A percentile compares a stretch with the other conserved stretches of the same genome.
phyloP scores from a whole-genome alignment of 2,888 invertebrate genomes.

The Listrodromus nycthemerus region DNA sequence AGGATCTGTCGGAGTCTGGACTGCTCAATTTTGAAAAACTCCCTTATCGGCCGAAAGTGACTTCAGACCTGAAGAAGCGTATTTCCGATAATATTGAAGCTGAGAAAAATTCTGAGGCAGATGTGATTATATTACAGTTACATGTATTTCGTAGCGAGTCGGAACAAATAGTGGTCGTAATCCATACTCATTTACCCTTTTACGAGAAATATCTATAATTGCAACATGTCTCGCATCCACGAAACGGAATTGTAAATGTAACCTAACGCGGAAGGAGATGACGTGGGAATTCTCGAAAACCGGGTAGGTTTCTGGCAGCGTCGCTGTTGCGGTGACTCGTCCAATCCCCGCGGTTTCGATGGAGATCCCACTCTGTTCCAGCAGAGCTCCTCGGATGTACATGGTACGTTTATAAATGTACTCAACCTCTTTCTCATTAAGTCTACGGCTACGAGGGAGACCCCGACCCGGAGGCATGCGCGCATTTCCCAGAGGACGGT shows the following conservation, averaged over 20 bases:
- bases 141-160: too few relatives aligned
- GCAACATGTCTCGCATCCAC: neutral
- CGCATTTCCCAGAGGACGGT: conserved; percentile 69
- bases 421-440: conserved; percentile 39
- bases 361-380: conserved; percentile 60
- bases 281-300: conserved; percentile 55
- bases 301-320: conserved; percentile 35
- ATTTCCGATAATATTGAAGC: too few relatives aligned
- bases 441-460: conserved; percentile 65
- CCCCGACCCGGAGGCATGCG: conserved; percentile 77
- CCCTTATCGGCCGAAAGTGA: too few relatives aligned
- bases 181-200: neutral
- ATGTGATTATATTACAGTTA: too few relatives aligned
- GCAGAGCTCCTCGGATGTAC: conserved; percentile 26
- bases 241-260: neutral
- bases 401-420: conserved; percentile 28
- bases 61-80: too few relatives aligned
- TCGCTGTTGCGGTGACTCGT: conserved; percentile 69
- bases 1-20: too few relatives aligned
- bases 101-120: too few relatives aligned
- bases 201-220: neutral
- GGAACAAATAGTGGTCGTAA: too few relatives aligned
- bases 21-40: too few relatives aligned
- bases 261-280: conserved; percentile 24
- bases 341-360: conserved; percentile 73